phyloP scores from a whole-genome alignment of 2,113 vertebrate genomes.

The Psilopogon haemacephalus region DNA sequence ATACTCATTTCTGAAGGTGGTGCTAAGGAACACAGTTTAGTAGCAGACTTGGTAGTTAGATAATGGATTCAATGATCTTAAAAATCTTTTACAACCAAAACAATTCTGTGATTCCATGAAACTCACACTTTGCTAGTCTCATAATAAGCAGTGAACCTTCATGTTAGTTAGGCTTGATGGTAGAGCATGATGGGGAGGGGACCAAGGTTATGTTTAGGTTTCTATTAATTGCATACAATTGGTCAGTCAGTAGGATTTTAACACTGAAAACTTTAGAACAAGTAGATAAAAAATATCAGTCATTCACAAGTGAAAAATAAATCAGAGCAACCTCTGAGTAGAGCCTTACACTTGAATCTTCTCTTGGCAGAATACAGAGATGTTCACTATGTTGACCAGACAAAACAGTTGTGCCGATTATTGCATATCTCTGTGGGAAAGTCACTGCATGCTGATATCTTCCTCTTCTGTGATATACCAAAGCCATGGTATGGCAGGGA shows the following conservation, averaged over 20 bases:
- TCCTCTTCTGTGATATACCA: background rate
- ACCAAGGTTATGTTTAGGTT: background rate
- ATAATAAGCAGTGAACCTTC: background rate
- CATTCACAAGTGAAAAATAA: background rate
- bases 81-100: no score
- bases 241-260: background rate
- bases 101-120: no score
- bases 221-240: background rate
- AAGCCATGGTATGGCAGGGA: background rate
- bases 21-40: no score
- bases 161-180: background rate
- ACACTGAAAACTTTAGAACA: background rate
- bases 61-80: no score
- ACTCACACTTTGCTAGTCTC: background rate
- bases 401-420: background rate
- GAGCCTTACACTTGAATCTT: background rate
- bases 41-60: no score
- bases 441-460: background rate
- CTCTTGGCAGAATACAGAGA: background rate
- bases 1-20: no score
- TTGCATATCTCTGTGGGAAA: background rate
- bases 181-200: background rate
- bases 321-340: background rate
- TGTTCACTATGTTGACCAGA: background rate
- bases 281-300: background rate